phyloP scores from a whole-genome alignment of 2,888 invertebrate species.

The Cephus rjabovi region DNA sequence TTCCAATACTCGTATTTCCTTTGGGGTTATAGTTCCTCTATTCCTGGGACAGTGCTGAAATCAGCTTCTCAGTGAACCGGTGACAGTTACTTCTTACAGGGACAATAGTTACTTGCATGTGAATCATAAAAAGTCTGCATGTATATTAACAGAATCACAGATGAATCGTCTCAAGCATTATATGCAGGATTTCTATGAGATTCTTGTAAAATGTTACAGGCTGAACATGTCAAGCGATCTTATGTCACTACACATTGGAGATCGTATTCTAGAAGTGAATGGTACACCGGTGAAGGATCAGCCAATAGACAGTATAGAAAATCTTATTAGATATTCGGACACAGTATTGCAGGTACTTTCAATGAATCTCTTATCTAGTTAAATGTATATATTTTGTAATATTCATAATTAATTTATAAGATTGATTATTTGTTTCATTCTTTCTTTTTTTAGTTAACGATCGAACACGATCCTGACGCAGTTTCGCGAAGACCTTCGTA shows the following conservation, averaged over 20 bases:
- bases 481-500: conserved; percentile 70
- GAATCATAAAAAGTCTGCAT: background rate
- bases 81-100: background rate
- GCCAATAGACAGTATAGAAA: conserved; percentile 83
- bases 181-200: background rate
- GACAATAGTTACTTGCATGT: background rate
- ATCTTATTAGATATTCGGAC: conserved; percentile 78
- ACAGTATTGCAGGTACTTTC: conserved; percentile 77
- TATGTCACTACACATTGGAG: conserved; percentile 90
- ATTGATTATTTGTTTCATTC: conserved; percentile 9
- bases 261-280: conserved; percentile 92
- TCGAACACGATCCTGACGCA: conserved; percentile 89
- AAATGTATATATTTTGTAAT: background rate
- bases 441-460: conserved; percentile 75
- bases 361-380: background rate
- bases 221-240: conserved; percentile 85
- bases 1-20: background rate
- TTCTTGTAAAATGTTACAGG: conserved; percentile 67
- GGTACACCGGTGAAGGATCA: conserved; percentile 87
- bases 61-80: background rate
- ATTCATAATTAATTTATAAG: conserved; percentile 1
- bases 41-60: background rate
- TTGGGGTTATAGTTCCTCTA: background rate
- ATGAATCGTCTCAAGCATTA: background rate
- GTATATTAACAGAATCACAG: background rate